Conservation (phyloP, 2,888 invertebrate genomes). For the Drosophila kuntzei region DNA sequence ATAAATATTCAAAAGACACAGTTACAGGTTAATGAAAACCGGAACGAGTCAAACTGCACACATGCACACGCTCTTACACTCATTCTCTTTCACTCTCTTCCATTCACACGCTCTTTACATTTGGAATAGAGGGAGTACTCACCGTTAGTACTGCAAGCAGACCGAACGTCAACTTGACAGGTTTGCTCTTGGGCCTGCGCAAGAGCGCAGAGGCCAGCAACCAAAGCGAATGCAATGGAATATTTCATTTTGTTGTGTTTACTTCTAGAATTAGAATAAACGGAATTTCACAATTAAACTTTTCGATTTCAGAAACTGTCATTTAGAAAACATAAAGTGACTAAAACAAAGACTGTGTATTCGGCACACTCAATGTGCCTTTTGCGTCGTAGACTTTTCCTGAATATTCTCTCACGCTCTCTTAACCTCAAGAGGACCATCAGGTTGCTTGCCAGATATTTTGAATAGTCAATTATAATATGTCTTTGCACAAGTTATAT, state of each 20-base stretch:
- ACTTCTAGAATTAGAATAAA: conserved; percentile 45
- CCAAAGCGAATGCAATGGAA: conserved; percentile 86
- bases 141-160: conserved; percentile 61
- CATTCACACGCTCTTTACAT: conserved; percentile 26
- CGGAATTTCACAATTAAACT: conserved; percentile 67
- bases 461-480: conserved; percentile 8
- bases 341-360: conserved; percentile 12
- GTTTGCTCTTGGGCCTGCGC: conserved; percentile 84
- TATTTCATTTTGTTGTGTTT: conserved; percentile 86
- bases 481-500: conserved; percentile 3
- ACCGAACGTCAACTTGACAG: conserved; percentile 43
- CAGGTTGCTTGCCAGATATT: conserved; percentile 4
- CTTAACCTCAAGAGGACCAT: neutral
- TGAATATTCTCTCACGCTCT: conserved; percentile 49
- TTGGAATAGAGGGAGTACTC: conserved; percentile 53
- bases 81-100: conserved; percentile 35
- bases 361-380: conserved; percentile 4
- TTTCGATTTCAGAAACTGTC: conserved; percentile 26
- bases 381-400: conserved; percentile 69
- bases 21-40: conserved; percentile 56
- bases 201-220: conserved; percentile 85
- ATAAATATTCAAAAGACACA: conserved; percentile 58
- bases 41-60: conserved; percentile 28
- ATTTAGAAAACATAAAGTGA: conserved; percentile 4
- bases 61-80: conserved; percentile 24